Evolutionary conservation across 2,888 invertebrate species (phyloP), one percentile per base, ranked within the genome.

Genomic region (Dicyrtomina minuta): DNA sequence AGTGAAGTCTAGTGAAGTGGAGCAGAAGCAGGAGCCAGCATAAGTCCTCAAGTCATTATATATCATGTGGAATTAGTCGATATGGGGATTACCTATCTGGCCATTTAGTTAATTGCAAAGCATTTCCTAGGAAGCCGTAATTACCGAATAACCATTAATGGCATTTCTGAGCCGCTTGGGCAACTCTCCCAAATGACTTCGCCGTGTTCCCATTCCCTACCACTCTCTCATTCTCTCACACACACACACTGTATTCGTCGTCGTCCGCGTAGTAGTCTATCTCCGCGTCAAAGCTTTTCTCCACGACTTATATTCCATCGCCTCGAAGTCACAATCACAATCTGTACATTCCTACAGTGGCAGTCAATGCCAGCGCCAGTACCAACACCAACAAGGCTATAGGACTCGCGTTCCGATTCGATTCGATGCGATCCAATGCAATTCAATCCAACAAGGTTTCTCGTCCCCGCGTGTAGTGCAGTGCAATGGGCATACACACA

Each of bases 21-120:
- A 33, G 64, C 12, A 10, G 64, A 61, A 41, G 39, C 49, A 61
- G n/a, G n/a, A n/a, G 46, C 44, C 44, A 22, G 44, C 59, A 49
- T 59, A 72, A 66, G 65, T 68, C 69, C 69, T 62, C 66, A 65
- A 70, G 70, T 68, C 71, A 70, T 70, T 70, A 65, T 72, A 75
- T 74, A 72, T 75, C 75, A 75, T 75, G 71, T 74, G 74, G 75
- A 75, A 75, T 75, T 75, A 75, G 75, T 70, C 74, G 74, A 75
- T 74, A 74, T 70, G 74, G 72, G 75, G 75, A 75, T 75, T 75
- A 75, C 72, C 68, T 72, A 74, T 74, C 74, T 74, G 69, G 70
- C 74, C 75, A 75, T 75, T 75, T 75, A 75, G 74, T 74, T 75
- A 75, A 75, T 75, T 75, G 75, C 75, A 72, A 74, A 69, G 72